Evolutionary conservation across 2,113 vertebrate genomes (phyloP).

Genomic region (Oriolus oriolus): DNA sequence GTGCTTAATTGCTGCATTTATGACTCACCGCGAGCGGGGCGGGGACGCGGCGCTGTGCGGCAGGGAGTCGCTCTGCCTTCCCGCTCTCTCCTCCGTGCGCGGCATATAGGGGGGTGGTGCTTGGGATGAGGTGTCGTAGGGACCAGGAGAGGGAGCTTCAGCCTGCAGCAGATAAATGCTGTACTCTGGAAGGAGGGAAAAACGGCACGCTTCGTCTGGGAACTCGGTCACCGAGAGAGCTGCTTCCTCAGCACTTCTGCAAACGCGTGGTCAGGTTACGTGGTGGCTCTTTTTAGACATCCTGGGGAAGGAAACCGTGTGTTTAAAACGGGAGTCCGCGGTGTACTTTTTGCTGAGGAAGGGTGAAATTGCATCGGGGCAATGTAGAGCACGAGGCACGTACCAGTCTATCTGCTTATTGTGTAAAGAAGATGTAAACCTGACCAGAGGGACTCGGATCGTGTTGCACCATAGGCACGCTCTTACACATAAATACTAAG

Average conservation of each 20-base stretch:
- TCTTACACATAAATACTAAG: not conserved
- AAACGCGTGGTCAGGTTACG: not conserved
- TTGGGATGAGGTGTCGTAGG: not conserved
- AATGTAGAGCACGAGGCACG: fast-evolving
- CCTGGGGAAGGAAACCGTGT: not conserved
- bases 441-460: not conserved
- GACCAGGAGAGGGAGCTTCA: slow-evolving; percentile 60
- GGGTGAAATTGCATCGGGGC: not conserved
- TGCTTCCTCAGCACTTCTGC: not conserved
- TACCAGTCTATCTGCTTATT: fast-evolving
- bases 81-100: not conserved
- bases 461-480: not conserved
- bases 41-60: slow-evolving; percentile 11
- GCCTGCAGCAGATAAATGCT: not conserved
- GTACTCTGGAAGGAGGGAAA: not conserved
- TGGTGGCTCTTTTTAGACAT: not conserved
- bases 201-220: not conserved
- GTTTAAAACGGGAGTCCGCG: fast-evolving
- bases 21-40: slow-evolving; percentile 66
- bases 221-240: not conserved
- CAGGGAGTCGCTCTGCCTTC: not conserved
- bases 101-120: not conserved
- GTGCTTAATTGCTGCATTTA: slow-evolving; percentile 65
- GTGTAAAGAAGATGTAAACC: not conserved
- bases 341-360: not conserved